Percentiles rank a stretch among this genome's conserved stretches.
Evolutionary conservation across 2,797 vertebrate species (phyloP).

Genomic region (Hippopotamyrus pictus): DNA sequence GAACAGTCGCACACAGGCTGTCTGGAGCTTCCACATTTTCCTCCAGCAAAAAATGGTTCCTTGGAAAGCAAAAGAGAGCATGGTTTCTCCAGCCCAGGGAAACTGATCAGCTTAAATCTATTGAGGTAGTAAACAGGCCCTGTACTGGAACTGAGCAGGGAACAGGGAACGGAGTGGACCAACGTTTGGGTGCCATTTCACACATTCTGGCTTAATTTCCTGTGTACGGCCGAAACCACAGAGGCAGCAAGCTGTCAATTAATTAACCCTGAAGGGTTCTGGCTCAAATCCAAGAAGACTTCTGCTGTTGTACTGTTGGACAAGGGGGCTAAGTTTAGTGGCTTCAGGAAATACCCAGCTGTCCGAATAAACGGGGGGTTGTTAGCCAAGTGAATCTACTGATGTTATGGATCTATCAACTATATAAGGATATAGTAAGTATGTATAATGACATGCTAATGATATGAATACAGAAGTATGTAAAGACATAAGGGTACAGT

Average conservation of each 20-base stretch:
- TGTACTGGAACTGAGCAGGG: background rate
- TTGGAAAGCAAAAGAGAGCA: background rate
- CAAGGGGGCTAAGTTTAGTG: background rate
- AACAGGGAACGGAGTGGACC: background rate
- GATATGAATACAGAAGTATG: background rate
- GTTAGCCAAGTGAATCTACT: background rate
- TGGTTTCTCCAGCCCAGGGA: background rate
- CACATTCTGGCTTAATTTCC: background rate
- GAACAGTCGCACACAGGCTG: background rate
- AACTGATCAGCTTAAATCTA: background rate
- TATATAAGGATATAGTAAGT: background rate
- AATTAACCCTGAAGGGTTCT: background rate
- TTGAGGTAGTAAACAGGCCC: background rate
- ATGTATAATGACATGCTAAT: background rate
- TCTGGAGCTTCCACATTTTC: background rate
- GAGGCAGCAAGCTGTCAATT: background rate
- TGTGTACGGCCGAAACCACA: background rate
- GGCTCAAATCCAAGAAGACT: background rate
- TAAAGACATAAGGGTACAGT: background rate
- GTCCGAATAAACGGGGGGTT: background rate
- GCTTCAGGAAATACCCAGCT: background rate
- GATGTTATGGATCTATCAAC: background rate
- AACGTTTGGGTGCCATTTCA: background rate
- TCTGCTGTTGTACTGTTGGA: background rate
- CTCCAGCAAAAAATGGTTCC: background rate